phyloP scores from a whole-genome alignment of 1,140 invertebrate genomes.

The Varroa destructor region DNA sequence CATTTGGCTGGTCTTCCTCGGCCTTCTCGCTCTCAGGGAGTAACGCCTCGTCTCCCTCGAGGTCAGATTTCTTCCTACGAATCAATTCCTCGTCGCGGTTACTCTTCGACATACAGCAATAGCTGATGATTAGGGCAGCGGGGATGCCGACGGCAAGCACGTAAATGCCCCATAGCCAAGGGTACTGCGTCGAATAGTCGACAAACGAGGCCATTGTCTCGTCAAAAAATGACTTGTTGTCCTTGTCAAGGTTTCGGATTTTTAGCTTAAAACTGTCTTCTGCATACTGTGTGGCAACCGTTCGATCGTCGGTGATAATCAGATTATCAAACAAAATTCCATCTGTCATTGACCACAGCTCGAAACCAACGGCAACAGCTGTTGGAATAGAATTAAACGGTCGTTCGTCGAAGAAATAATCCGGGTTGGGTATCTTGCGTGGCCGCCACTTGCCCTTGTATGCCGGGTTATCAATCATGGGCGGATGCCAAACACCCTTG shows the following conservation, averaged over 20 bases:
- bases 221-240: slow-evolving; percentile 40
- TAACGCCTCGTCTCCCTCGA: slow-evolving; percentile 21
- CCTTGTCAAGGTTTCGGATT: slow-evolving; percentile 51
- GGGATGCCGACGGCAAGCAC: slow-evolving; percentile 64
- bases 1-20: slow-evolving; percentile 36
- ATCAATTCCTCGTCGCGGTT: slow-evolving; percentile 19
- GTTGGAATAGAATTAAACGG: slow-evolving; percentile 74
- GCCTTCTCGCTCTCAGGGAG: slow-evolving; percentile 8
- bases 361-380: slow-evolving; percentile 87
- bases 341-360: slow-evolving; percentile 95
- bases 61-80: slow-evolving; percentile 49
- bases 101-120: slow-evolving; percentile 55
- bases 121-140: slow-evolving; percentile 59
- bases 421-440: slow-evolving; percentile 67
- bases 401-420: slow-evolving; percentile 78
- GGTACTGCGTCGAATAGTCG: slow-evolving; percentile 68
- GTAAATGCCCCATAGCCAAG: slow-evolving; percentile 78
- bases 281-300: slow-evolving; percentile 65
- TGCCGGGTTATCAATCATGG: slow-evolving; percentile 80
- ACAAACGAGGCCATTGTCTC: slow-evolving; percentile 63
- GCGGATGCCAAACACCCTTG: slow-evolving; percentile 81
- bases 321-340: slow-evolving; percentile 90
- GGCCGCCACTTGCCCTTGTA: slow-evolving; percentile 91
- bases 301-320: slow-evolving; percentile 68
- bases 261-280: slow-evolving; percentile 72